These are phyloP conservation scores for Nomada goodeniana DNA, from an alignment of 2,888 invertebrate genomes.

Conservation along the genomic window DNA sequence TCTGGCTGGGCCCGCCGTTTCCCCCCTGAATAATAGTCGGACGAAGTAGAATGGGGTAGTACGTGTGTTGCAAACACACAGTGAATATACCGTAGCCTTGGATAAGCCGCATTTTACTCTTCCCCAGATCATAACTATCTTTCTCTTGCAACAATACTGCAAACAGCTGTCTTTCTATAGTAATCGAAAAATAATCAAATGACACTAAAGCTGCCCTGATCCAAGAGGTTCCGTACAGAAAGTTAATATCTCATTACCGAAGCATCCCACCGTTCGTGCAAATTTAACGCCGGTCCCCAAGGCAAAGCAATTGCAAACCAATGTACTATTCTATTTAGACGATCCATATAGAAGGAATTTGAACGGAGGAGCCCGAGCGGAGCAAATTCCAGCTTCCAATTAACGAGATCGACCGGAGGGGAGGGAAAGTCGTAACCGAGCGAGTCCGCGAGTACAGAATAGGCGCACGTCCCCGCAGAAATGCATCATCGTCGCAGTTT, in stretches of 20 bases:
- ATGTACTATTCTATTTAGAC: neutral
- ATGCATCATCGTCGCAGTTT: conserved; percentile 51
- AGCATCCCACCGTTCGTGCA: too few species aligned
- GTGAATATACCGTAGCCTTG: neutral
- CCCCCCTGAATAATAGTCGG: neutral
- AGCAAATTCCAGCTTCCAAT: conserved; percentile 22
- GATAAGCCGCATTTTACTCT: too few species aligned
- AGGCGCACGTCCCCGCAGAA: conserved; percentile 30
- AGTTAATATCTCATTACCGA: too few species aligned
- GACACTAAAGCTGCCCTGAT: too few species aligned
- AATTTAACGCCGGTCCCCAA: neutral
- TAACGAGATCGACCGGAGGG: neutral
- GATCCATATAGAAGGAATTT: neutral
- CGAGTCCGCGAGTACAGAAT: conserved; percentile 19
- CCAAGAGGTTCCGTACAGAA: too few species aligned
- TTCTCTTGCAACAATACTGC: too few species aligned
- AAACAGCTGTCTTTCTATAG: too few species aligned
- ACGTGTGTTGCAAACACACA: neutral
- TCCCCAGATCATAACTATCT: too few species aligned
- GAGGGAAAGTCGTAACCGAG: neutral
- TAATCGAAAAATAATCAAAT: too few species aligned
- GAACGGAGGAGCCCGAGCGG: neutral
- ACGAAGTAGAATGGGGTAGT: conserved; percentile 26
- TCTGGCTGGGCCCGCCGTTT: neutral
- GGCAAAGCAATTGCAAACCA: neutral